Percentiles rank a stretch among this genome's conserved stretches.
Evolutionary conservation across 2,888 invertebrate species (phyloP).

Genomic region (Sinhomidia bicolor): DNA sequence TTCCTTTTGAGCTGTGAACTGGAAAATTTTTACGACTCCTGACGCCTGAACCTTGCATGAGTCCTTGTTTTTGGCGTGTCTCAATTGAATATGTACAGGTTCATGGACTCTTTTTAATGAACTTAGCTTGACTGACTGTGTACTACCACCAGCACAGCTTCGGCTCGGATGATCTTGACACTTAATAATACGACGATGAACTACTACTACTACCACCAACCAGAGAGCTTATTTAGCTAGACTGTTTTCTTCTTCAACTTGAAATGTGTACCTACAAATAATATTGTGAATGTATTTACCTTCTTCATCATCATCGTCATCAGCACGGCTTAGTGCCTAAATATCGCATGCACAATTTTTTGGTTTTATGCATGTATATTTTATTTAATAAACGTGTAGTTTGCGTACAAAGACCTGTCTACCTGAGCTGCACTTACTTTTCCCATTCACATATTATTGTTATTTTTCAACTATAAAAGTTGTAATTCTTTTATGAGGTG

Average conservation of each 20-base stretch:
- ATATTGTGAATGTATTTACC: too few species aligned
- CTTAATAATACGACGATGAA: slow-evolving; percentile 46
- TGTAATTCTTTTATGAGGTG: background rate
- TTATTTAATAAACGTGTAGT: slow-evolving; percentile 3
- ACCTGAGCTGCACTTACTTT: background rate
- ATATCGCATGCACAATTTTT: slow-evolving; percentile 38
- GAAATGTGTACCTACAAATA: too few species aligned
- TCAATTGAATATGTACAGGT: slow-evolving; percentile 52
- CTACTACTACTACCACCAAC: slow-evolving; percentile 4
- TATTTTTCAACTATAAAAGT: background rate
- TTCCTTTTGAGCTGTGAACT: slow-evolving; percentile 73
- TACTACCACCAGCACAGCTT: background rate
- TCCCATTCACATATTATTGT: background rate
- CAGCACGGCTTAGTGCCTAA: slow-evolving; percentile 2
- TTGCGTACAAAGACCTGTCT: slow-evolving; percentile 1
- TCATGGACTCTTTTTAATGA: slow-evolving; percentile 70
- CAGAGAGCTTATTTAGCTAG: background rate
- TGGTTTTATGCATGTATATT: background rate
- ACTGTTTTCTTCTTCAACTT: background rate
- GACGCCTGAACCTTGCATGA: slow-evolving; percentile 71
- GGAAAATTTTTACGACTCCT: slow-evolving; percentile 72
- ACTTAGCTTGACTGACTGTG: slow-evolving; percentile 19
- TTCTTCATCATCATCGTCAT: too few species aligned
- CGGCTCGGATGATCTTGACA: slow-evolving; percentile 58
- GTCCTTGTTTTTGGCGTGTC: slow-evolving; percentile 72